Evolutionary conservation across 2,797 vertebrate species (phyloP).

Genomic region (Setipinna tenuifilis): DNA sequence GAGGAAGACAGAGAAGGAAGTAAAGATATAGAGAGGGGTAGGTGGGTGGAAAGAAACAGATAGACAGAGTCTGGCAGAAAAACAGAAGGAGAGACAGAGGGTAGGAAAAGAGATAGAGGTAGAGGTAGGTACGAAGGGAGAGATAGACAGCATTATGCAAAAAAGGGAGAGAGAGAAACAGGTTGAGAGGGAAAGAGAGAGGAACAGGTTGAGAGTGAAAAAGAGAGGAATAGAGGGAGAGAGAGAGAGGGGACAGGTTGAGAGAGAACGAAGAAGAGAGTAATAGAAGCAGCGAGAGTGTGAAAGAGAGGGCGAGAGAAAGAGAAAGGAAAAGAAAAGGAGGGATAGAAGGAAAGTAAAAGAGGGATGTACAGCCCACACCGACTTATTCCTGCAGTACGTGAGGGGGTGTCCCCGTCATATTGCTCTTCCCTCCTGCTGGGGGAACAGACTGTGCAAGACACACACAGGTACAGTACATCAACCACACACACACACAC

Average conservation of each 20-base stretch:
- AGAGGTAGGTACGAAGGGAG: too few species aligned
- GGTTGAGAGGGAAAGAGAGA: not conserved
- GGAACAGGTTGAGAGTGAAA: not conserved
- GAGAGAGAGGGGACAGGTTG: not conserved
- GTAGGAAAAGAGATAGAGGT: too few species aligned
- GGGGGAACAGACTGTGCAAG: slow-evolving; percentile 6
- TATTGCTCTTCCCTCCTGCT: not conserved
- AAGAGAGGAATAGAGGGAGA: not conserved
- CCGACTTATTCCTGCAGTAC: not conserved
- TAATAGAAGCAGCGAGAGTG: not conserved
- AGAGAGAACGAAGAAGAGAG: not conserved
- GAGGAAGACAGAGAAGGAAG: too few species aligned
- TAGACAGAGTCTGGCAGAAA: too few species aligned
- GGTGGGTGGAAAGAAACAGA: too few species aligned
- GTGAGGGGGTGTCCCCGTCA: slow-evolving; percentile 1
- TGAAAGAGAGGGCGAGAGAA: not conserved
- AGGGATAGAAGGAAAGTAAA: not conserved
- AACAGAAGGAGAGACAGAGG: too few species aligned
- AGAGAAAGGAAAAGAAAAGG: not conserved
- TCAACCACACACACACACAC: not conserved
- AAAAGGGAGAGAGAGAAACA: too few species aligned
- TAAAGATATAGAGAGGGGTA: too few species aligned
- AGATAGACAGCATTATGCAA: too few species aligned
- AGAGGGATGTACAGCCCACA: not conserved
- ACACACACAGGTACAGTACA: not conserved